Conservation (phyloP, 2,888 invertebrate species). For the Agrilus cyanescens region DNA sequence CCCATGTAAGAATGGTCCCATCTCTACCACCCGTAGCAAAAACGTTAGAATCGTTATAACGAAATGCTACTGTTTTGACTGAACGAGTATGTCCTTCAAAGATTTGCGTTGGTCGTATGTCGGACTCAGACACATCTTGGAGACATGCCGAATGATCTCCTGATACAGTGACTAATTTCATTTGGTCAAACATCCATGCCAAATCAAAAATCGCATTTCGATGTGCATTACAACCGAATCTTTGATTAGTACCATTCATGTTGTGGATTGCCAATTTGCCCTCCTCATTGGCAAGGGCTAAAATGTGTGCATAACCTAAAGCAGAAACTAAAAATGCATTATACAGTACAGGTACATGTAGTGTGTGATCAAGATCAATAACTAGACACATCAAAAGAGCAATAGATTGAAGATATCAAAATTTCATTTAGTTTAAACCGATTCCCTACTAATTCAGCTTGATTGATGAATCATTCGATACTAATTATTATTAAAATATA, state of each 20-base stretch:
- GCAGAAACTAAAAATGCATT: too few species aligned
- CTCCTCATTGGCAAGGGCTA: conserved; percentile 80
- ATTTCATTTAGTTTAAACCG: too few species aligned
- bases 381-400: too few species aligned
- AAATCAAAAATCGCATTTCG: conserved; percentile 83
- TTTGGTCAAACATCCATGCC: conserved; percentile 69
- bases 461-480: too few species aligned
- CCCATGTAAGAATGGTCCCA: conserved; percentile 80
- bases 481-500: too few species aligned
- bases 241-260: conserved; percentile 12
- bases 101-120: conserved; percentile 37
- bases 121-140: conserved; percentile 53
- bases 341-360: too few species aligned
- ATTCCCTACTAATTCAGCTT: too few species aligned
- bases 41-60: conserved; percentile 55
- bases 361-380: too few species aligned
- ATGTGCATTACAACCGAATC: conserved; percentile 51
- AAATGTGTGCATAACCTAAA: conserved; percentile 51
- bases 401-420: too few species aligned
- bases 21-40: conserved; percentile 85
- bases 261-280: conserved; percentile 58
- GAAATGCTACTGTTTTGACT: conserved; percentile 70
- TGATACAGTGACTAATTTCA: conserved; percentile 73
- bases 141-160: conserved; percentile 73
- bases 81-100: conserved; percentile 71